Base-by-base conservation (phyloP, 1,140 invertebrate species). In the Heterodera carotae region DNA sequence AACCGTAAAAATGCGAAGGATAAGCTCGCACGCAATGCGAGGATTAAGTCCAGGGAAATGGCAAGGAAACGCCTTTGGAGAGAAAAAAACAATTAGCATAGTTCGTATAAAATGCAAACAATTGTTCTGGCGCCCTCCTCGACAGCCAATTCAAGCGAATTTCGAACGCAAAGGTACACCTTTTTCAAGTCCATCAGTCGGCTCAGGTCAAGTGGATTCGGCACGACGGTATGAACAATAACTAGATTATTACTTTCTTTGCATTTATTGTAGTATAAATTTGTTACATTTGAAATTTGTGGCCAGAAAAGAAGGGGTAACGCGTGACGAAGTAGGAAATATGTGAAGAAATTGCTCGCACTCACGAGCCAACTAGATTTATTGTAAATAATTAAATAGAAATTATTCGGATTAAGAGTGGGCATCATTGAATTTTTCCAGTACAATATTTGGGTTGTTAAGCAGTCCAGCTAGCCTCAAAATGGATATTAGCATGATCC, bases 191-290 rank as follows among this genome's bases (percentile, higher is more conserved):
- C 81, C 43, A 82, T 81, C 25, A 67, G 22, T 31, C 78, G n/a
- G 1, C 31, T 67, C 15, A 72, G 36, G 22, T 81, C 66, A 1
- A 81, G 33, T n/a, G 59, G 48, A 56, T 56, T 27, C 27, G 81
- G 81, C 53, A 82, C 70, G 10, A 82, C 67, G 15, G 81, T 82
- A 33, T 82, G 81, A 60, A 83, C 81, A 39, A 82, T 82, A 34
- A 81, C 81, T 82, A n/a, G n/a, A n/a, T n/a, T n/a, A n/a, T n/a
- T n/a, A n/a, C n/a, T n/a, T n/a, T n/a, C n/a, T n/a, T n/a, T n/a
- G n/a, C n/a, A n/a, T n/a, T n/a, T n/a, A 62, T 59, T 34, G 33
- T 18, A 75, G 2, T 2, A 22, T 0, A 18, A 60, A 80, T 18
- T 29, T 18, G 7, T 22, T 8, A 79, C 78, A 39, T 80, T 74